Percentiles rank a stretch among this genome's conserved stretches.
phyloP scores from a whole-genome alignment of 2,113 vertebrate genomes.

The Toxotes jaculatrix region DNA sequence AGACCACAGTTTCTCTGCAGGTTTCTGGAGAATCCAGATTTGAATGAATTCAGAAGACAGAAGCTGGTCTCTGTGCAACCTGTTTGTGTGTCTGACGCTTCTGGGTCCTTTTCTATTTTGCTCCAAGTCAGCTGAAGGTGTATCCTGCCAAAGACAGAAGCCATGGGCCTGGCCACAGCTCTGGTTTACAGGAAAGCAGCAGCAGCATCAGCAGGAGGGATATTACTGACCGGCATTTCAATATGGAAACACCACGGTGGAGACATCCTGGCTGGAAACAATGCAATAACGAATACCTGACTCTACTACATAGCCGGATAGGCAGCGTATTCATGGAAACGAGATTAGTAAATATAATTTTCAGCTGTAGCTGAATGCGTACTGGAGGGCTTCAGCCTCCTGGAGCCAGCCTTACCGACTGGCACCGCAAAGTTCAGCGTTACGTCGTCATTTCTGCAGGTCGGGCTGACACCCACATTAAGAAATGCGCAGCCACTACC shows the following conservation, averaged over 20 bases:
- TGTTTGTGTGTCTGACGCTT: not conserved
- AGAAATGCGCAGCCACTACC: conserved; percentile 75
- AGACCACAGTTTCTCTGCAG: not conserved
- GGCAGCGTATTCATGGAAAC: not conserved
- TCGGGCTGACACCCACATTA: conserved; percentile 58
- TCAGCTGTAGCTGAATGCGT: not conserved
- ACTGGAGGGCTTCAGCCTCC: conserved; percentile 39
- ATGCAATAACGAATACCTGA: conserved; percentile 14
- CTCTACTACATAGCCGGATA: not conserved
- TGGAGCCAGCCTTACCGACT: conserved; percentile 15
- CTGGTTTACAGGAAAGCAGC: conserved; percentile 10
- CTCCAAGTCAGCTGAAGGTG: conserved; percentile 25
- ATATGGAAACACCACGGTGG: conserved; percentile 3
- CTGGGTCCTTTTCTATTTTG: not conserved
- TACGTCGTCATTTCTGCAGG: conserved; percentile 57
- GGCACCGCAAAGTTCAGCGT: conserved; percentile 54
- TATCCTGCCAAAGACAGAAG: conserved; percentile 16
- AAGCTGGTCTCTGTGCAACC: not conserved
- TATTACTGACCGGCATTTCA: conserved; percentile 29
- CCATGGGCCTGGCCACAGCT: conserved; percentile 9
- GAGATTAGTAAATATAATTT: not conserved
- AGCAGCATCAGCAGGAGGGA: conserved; percentile 2
- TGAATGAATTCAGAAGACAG: not conserved
- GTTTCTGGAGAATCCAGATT: not conserved
- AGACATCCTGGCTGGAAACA: conserved; percentile 42